Evolutionary conservation across 2,797 vertebrate species (phyloP).

Genomic region (Chelmon rostratus): DNA sequence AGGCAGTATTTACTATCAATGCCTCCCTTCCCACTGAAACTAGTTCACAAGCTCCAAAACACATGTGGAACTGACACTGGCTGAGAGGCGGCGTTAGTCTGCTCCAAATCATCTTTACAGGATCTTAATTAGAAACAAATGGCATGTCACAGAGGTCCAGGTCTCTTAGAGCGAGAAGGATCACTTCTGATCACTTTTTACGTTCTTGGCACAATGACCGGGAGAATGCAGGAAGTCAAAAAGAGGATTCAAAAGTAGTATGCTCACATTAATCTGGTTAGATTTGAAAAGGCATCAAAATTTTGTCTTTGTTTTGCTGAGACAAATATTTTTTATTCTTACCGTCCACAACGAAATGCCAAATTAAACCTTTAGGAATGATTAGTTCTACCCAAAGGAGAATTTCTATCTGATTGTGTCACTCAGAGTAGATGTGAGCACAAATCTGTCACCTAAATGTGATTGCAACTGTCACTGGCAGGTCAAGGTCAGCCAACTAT

Average conservation of each 20-base stretch:
- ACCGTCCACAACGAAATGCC: neutral
- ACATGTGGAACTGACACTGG: constrained; percentile 54
- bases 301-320: too few relatives aligned
- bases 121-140: constrained; percentile 69
- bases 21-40: constrained; percentile 49
- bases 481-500: too few relatives aligned
- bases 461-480: too few relatives aligned
- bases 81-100: constrained; percentile 5
- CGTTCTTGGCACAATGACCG: neutral
- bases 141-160: constrained; percentile 37
- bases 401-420: neutral
- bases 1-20: constrained; percentile 56
- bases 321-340: too few relatives aligned
- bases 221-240: neutral
- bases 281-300: neutral
- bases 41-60: constrained; percentile 59
- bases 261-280: neutral
- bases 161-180: constrained; percentile 7
- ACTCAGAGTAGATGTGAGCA: neutral
- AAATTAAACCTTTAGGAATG: neutral
- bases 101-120: constrained; percentile 53
- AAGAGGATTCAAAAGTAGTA: neutral
- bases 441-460: too few relatives aligned
- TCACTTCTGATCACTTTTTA: constrained; percentile 16
- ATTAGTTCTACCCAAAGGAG: neutral